Percentiles rank a stretch among this genome's conserved stretches.
Evolutionary conservation across 2,888 invertebrate genomes (phyloP).

Genomic region (Iphiclides podalirius): DNA sequence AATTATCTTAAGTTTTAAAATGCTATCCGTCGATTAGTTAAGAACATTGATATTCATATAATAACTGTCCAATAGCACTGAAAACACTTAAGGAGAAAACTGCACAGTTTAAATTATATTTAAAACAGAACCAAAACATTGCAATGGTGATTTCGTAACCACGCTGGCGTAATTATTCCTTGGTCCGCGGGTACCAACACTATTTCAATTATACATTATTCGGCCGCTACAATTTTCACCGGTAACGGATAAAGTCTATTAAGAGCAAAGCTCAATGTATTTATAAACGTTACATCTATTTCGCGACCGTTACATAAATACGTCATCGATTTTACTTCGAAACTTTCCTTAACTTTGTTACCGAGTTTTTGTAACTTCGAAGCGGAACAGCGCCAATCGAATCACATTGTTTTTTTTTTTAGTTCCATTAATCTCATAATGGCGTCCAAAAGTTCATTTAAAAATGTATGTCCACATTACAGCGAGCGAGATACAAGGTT

Average conservation of each 20-base stretch:
- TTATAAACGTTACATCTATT: slow-evolving; percentile 5
- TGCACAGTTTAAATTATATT: no score
- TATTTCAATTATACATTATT: background rate
- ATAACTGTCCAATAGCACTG: no score
- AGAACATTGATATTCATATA: no score
- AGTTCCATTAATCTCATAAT: background rate
- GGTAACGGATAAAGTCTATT: background rate
- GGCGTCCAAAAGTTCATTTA: no score
- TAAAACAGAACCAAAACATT: no score
- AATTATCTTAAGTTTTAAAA: no score
- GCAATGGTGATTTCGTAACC: background rate
- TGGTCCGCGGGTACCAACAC: background rate
- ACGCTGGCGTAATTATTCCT: background rate
- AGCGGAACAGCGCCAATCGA: background rate
- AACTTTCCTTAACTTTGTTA: slow-evolving; percentile 8
- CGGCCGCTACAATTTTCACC: background rate
- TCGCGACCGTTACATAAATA: slow-evolving; percentile 1
- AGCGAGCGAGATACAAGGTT: no score
- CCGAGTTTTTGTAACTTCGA: slow-evolving; percentile 1
- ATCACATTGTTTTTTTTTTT: background rate
- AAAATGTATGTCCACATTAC: no score
- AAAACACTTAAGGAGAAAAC: no score
- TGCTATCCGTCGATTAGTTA: no score
- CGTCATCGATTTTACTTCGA: slow-evolving; percentile 5
- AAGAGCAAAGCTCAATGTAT: background rate